Conservation (phyloP, 2,797 vertebrate species). For the Poecile montanus region DNA sequence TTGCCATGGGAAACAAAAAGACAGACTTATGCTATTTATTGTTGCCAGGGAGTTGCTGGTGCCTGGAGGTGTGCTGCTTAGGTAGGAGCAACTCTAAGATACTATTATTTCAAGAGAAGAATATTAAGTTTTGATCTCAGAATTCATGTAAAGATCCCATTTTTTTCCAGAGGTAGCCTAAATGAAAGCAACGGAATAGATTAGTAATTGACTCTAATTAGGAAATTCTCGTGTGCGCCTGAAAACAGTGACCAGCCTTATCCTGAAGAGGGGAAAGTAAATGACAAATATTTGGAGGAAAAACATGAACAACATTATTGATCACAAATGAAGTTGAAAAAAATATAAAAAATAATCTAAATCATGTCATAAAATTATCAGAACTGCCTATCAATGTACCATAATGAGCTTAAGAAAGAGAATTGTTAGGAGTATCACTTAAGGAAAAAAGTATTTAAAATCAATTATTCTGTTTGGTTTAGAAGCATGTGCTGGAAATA, state of each 20-base stretch:
- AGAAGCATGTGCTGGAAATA: not conserved
- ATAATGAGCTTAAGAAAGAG: not conserved
- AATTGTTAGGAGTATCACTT: not conserved
- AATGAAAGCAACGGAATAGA: not conserved
- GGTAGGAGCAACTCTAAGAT: not conserved
- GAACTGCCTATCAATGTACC: not conserved
- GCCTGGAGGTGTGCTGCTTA: not conserved
- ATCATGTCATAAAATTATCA: not conserved
- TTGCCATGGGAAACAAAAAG: conserved; percentile 23
- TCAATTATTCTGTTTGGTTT: not conserved
- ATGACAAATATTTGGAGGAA: not conserved
- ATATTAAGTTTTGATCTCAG: not conserved
- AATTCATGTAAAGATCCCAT: not conserved
- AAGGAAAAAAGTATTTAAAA: not conserved
- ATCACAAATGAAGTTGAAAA: not conserved
- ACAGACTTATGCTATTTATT: not conserved
- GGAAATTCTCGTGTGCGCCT: not conserved
- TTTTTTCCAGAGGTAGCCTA: not conserved
- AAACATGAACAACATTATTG: accelerated
- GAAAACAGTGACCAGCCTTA: not conserved
- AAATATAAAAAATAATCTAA: not conserved
- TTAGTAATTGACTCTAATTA: not conserved
- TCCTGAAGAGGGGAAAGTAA: not conserved
- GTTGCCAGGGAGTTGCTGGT: not conserved
- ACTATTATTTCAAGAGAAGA: not conserved